Evolutionary conservation across 2,797 vertebrate species (phyloP).

Genomic region (Sebastes kiyomatsui): DNA sequence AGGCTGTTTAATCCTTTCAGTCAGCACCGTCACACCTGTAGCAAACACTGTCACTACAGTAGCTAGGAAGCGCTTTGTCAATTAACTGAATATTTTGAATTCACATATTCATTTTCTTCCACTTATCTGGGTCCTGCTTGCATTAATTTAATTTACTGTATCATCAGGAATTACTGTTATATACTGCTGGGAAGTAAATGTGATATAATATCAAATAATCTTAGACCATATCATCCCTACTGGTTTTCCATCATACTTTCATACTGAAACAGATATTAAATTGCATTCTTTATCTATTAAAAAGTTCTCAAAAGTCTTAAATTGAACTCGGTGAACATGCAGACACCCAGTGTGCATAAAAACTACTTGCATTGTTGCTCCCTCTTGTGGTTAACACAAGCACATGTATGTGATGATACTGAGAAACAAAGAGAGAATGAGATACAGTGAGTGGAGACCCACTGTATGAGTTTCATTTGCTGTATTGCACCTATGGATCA

Average conservation of each 20-base stretch:
- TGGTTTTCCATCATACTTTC: not conserved
- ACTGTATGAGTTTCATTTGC: too few species aligned
- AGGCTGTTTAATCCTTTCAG: not conserved
- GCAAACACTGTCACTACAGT: not conserved
- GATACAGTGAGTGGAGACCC: too few species aligned
- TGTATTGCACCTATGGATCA: too few species aligned
- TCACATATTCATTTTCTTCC: not conserved
- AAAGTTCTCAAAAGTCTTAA: not conserved
- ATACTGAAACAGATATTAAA: not conserved
- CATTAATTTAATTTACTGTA: not conserved
- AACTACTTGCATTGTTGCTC: slow-evolving; percentile 5
- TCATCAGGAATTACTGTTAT: not conserved
- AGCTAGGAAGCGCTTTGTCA: not conserved
- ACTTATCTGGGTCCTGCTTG: not conserved
- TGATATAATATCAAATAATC: not conserved
- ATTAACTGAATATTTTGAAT: not conserved
- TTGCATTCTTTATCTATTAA: not conserved
- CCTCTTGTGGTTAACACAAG: slow-evolving; percentile 37
- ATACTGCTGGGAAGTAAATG: not conserved
- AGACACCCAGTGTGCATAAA: not conserved
- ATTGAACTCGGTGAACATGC: not conserved
- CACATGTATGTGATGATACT: not conserved
- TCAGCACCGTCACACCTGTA: not conserved
- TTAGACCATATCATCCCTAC: not conserved
- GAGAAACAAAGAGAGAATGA: not conserved